Evolutionary conservation across 2,113 vertebrate genomes (phyloP), one percentile per base, ranked within the genome.

Genomic region (Pseudorectes ferrugineus): DNA sequence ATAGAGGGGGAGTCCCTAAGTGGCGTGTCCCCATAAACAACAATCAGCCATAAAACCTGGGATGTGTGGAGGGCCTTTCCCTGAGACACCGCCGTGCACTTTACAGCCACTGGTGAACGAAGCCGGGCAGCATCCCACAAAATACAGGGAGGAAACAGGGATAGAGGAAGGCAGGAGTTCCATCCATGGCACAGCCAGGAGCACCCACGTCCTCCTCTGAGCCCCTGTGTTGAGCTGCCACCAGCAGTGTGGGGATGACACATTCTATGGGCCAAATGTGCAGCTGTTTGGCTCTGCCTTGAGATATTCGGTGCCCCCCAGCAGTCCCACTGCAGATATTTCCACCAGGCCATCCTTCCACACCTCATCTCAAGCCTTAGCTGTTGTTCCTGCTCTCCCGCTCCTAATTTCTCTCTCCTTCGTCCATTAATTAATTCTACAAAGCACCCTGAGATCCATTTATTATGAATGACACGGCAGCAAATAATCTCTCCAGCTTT

Each of bases 351-450:
- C 4, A 59, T 26, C 51, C 78, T 66, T 83, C 75, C 59, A 18
- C 59, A 71, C 11, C 67, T 73, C 85, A 33, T 26, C 77, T 40
- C 71, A 58, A 91, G 18, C 58, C 29, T 54, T 4, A 35, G 51
- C 54, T 78, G 65, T 67, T 12, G 73, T 59, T 74, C 51, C 35
- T 25, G 12, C 2, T 54, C 58, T 88, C 62, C 58, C 29, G 2
- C 51, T 89, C 78, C 83, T 94, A 75, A 83, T 94, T 93, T 83
- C 82, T 61, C 85, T 59, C 78, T 67, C 63, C 51, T 92, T 83
- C 62, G 51, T 46, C 88, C 77, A 51, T 77, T 93, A 94, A 96
- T 97, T 97, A 90, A 94, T 95, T 96, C 93, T 33, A 79, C 88
- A 88, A 88, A 94, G 88, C 85, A 52, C 63, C 84, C 55, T 15